Evolutionary conservation across 2,113 vertebrate genomes (phyloP).

Genomic region (Excalfactoria chinensis): DNA sequence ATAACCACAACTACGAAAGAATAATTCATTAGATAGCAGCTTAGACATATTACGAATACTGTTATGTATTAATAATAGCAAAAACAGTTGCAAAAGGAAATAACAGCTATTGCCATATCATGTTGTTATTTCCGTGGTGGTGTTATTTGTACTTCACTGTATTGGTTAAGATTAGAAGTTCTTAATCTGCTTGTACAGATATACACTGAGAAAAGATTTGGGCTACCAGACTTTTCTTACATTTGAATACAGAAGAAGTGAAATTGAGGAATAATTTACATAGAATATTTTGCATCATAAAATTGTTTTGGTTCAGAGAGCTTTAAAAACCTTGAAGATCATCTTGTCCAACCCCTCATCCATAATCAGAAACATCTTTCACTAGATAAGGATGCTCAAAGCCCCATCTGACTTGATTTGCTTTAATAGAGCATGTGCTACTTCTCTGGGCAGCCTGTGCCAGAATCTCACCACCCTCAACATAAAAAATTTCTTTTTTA

Average conservation of each 20-base stretch:
- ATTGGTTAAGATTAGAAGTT: not conserved
- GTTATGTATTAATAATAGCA: not conserved
- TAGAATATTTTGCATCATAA: not conserved
- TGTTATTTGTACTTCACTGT: not conserved
- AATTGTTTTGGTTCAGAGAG: not conserved
- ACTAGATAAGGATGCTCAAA: not conserved
- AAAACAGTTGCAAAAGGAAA: not conserved
- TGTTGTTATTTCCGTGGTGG: not conserved
- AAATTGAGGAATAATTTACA: not conserved
- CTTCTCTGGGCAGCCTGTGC: not conserved
- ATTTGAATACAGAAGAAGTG: not conserved
- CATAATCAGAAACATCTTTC: not conserved
- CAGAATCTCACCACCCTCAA: not conserved
- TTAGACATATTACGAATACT: not conserved
- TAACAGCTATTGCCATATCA: not conserved
- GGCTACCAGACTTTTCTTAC: not conserved
- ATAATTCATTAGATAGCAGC: not conserved
- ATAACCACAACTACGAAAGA: too few species aligned
- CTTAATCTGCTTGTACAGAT: not conserved
- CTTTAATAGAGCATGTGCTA: not conserved
- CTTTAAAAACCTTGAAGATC: not conserved
- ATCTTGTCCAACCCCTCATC: not conserved
- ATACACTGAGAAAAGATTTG: not conserved
- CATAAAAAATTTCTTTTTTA: not conserved
- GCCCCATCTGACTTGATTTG: not conserved